A percentile compares a stretch with the other conserved stretches of the same genome.
Conservation (phyloP, 2,888 invertebrate species). For the Isoperla grammatica region DNA sequence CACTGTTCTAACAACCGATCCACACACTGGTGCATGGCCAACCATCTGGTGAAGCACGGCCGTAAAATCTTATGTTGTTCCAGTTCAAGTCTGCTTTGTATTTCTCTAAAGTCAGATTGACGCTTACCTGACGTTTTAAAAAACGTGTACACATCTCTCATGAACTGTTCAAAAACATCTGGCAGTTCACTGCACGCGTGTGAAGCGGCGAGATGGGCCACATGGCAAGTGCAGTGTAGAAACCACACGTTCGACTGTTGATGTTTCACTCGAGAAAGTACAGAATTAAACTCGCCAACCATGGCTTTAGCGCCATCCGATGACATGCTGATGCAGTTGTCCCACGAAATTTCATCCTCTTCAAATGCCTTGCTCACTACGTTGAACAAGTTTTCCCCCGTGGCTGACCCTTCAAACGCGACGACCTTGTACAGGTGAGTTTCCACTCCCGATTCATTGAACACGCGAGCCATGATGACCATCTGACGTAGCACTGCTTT, state of each 20-base stretch:
- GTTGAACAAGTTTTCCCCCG: no score
- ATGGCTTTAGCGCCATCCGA: neutral
- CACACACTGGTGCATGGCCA: constrained; percentile 14
- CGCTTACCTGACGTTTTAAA: constrained; percentile 7
- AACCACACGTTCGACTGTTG: neutral
- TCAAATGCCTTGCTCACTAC: no score
- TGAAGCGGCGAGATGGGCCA: neutral
- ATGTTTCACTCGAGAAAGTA: neutral
- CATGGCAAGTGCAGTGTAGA: no score
- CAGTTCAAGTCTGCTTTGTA: neutral
- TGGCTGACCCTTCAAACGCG: no score
- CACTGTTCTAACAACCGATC: constrained; percentile 9
- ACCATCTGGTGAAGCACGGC: constrained; percentile 7
- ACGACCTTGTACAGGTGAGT: no score
- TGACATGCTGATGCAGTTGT: neutral
- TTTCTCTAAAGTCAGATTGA: neutral
- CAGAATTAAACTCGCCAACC: neutral
- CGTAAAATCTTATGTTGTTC: neutral
- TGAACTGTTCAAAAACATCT: constrained; percentile 8
- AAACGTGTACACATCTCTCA: neutral
- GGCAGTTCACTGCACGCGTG: constrained; percentile 4
- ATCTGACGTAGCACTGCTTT: no score
- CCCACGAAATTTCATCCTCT: no score
- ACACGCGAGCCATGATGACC: no score
- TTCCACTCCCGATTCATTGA: no score